Conservation (phyloP, 2,113 vertebrate species). For the Cyanoramphus novaezelandiae region DNA sequence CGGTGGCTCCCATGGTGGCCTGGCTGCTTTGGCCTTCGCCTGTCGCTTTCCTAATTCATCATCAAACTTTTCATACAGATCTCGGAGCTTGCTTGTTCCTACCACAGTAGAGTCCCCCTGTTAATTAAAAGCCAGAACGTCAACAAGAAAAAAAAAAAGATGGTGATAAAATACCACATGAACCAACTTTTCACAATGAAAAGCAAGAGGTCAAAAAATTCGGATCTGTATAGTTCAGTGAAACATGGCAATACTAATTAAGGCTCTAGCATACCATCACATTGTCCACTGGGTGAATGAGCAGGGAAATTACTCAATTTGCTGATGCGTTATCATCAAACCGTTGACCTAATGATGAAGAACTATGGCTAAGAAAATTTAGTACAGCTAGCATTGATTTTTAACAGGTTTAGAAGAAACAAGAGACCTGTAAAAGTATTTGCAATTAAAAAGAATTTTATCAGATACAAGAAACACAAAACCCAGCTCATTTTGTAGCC, state of each 20-base stretch:
- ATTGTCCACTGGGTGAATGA: neutral
- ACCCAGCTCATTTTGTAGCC: neutral
- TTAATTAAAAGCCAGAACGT: neutral
- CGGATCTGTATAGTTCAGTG: neutral
- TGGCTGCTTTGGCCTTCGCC: constrained; percentile 84
- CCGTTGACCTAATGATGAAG: neutral
- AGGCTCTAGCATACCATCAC: neutral
- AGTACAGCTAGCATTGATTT: neutral
- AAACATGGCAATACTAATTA: neutral
- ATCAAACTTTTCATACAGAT: constrained; percentile 91
- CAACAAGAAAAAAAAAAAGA: neutral
- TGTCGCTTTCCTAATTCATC: constrained; percentile 90
- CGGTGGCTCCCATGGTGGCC: constrained; percentile 93
- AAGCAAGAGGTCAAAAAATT: neutral
- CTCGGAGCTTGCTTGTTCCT: constrained; percentile 91
- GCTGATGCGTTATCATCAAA: neutral
- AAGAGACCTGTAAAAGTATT: neutral
- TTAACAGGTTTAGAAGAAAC: neutral
- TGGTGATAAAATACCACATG: neutral
- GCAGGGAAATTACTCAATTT: neutral
- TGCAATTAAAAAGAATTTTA: neutral
- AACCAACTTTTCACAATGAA: neutral
- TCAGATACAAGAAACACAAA: neutral
- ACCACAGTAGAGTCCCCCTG: constrained; percentile 97
- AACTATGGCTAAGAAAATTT: neutral